Percentiles rank a stretch among this genome's conserved stretches.
These are phyloP conservation scores for Poeciliopsis occidentalis DNA, from an alignment of 2,113 vertebrate genomes.

Conservation along the genomic window DNA sequence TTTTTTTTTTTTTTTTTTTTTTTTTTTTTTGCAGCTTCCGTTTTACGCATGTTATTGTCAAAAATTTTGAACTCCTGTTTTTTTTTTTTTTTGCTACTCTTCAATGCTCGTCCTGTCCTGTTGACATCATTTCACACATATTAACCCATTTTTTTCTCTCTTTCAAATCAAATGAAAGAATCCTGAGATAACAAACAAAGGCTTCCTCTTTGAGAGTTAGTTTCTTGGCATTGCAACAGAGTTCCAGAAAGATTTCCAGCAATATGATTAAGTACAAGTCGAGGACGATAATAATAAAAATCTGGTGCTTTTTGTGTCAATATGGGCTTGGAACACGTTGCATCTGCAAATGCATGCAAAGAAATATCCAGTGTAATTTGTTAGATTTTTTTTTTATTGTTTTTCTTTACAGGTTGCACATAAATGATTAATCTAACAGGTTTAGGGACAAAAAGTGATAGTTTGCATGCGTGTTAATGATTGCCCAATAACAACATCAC, in stretches of 20 bases:
- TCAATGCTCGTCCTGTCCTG: background rate
- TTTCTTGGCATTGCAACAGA: slow-evolving; percentile 33
- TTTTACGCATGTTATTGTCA: slow-evolving; percentile 35
- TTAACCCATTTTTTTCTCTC: background rate
- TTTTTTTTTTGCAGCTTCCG: slow-evolving; percentile 32
- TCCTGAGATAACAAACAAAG: slow-evolving; percentile 17
- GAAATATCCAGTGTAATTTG: background rate
- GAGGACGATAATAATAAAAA: too few species aligned
- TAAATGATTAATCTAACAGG: slow-evolving; percentile 15
- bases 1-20: slow-evolving; percentile 1
- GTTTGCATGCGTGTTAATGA: slow-evolving; percentile 57
- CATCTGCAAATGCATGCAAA: background rate
- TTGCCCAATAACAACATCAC: slow-evolving; percentile 68
- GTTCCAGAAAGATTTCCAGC: too few species aligned
- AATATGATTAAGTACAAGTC: too few species aligned
- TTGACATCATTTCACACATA: background rate
- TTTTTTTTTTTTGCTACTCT: background rate
- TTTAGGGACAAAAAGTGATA: slow-evolving; percentile 4
- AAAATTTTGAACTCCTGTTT: slow-evolving; percentile 20
- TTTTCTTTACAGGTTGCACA: background rate
- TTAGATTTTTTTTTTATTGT: background rate
- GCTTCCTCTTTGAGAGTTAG: slow-evolving; percentile 47
- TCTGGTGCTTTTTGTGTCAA: background rate
- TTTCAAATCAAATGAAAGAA: background rate
- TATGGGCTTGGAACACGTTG: background rate